Evolutionary conservation across 2,797 vertebrate genomes (phyloP).

Genomic region (Poecile montanus): DNA sequence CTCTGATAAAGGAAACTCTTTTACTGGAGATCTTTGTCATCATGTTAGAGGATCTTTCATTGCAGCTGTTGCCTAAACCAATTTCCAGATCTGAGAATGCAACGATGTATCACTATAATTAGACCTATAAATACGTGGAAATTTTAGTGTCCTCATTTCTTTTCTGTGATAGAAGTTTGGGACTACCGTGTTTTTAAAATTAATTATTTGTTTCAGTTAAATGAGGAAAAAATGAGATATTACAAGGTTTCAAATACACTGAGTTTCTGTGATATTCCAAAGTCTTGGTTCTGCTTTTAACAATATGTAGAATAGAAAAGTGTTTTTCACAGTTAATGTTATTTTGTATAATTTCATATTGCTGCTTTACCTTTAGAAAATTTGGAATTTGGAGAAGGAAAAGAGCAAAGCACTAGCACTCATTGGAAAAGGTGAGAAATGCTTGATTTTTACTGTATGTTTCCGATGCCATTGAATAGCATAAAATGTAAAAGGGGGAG

Average conservation of each 20-base stretch:
- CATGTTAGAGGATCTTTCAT: neutral
- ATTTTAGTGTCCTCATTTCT: neutral
- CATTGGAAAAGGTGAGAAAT: neutral
- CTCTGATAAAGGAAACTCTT: neutral
- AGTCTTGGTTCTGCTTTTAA: neutral
- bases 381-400: neutral
- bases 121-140: neutral
- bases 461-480: neutral
- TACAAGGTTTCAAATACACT: neutral
- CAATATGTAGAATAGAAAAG: neutral
- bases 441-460: neutral
- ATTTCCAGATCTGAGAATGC: neutral
- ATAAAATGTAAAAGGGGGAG: neutral
- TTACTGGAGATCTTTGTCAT: neutral
- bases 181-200: neutral
- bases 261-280: neutral
- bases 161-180: neutral
- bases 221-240: neutral
- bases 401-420: neutral
- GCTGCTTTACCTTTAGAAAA: neutral
- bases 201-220: neutral
- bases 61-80: neutral
- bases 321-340: neutral
- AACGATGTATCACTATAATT: neutral
- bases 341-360: neutral